Conservation (phyloP, 2,113 vertebrate genomes). For the Dromiciops gliroides region DNA sequence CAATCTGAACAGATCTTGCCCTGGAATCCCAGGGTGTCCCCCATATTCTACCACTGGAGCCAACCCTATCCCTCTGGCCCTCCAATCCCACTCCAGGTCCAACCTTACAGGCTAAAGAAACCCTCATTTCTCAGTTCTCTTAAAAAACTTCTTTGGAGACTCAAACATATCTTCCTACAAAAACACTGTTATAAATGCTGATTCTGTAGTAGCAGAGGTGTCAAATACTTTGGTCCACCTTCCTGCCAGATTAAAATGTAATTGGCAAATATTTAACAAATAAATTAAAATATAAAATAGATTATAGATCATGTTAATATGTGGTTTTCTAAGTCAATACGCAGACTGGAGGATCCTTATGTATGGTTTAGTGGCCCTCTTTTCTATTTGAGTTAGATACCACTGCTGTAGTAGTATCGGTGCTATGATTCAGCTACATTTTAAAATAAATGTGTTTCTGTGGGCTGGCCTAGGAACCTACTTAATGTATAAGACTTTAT, state of each 20-base stretch:
- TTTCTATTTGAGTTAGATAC: not conserved
- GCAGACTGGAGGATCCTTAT: not conserved
- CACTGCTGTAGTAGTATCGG: constrained; percentile 39
- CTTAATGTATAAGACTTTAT: constrained; percentile 53
- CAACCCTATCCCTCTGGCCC: too few relatives aligned
- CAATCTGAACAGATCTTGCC: too few relatives aligned
- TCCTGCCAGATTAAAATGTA: too few relatives aligned
- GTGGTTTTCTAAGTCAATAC: not conserved
- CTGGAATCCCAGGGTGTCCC: too few relatives aligned
- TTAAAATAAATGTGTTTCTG: constrained; percentile 69
- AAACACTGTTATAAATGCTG: constrained; percentile 54
- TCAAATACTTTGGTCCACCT: too few relatives aligned
- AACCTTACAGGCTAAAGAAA: too few relatives aligned
- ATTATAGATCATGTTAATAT: not conserved
- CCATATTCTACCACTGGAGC: too few relatives aligned
- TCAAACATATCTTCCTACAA: constrained; percentile 30
- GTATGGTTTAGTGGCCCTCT: not conserved
- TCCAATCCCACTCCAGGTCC: too few relatives aligned
- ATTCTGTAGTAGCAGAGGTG: not conserved
- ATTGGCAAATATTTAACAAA: too few relatives aligned
- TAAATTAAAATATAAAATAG: too few relatives aligned
- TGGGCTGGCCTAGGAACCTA: constrained; percentile 61
- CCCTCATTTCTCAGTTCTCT: too few relatives aligned
- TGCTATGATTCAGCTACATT: constrained; percentile 46
- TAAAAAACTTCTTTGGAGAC: constrained; percentile 33